A percentile compares a stretch with the other conserved stretches of the same genome.
Conservation (phyloP, 2,113 vertebrate species). For the Halichoeres trimaculatus region DNA sequence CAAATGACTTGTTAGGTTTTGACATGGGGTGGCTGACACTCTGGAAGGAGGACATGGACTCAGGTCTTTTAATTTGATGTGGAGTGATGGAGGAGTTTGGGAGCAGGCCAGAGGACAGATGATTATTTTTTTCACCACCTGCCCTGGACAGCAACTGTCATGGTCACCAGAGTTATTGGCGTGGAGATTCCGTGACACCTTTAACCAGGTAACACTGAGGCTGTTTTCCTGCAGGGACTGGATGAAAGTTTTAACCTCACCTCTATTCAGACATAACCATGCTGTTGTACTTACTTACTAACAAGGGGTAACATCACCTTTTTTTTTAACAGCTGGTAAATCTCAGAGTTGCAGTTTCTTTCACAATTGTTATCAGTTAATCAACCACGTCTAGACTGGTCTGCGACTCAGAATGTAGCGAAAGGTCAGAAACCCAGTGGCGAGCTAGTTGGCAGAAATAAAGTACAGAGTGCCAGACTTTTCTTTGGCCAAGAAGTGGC, state of each 20-base stretch:
- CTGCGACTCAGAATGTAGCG: no score
- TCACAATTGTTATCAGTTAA: no score
- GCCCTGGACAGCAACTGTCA: conserved; percentile 22
- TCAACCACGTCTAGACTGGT: no score
- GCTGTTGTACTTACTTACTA: no score
- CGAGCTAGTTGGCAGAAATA: no score
- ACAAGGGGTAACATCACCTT: no score
- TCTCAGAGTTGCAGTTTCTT: no score
- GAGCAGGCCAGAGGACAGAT: conserved; percentile 32
- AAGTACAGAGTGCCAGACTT: no score
- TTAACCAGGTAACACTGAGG: not conserved
- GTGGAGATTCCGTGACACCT: conserved; percentile 35
- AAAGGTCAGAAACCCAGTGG: no score
- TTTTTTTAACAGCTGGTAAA: no score
- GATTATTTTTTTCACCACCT: conserved; percentile 10
- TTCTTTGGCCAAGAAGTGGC: no score
- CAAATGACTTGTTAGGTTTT: conserved; percentile 63
- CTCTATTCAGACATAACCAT: no score
- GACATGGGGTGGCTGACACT: conserved; percentile 41
- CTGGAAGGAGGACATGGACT: conserved; percentile 41
- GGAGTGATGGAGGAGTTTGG: conserved; percentile 47
- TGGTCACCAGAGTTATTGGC: conserved; percentile 42
- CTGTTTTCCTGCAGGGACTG: not conserved
- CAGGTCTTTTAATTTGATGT: conserved; percentile 73
- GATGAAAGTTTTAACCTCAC: not conserved